Evolutionary conservation across 2,888 invertebrate species (phyloP).

Genomic region (Stenolophus ochropezus): DNA sequence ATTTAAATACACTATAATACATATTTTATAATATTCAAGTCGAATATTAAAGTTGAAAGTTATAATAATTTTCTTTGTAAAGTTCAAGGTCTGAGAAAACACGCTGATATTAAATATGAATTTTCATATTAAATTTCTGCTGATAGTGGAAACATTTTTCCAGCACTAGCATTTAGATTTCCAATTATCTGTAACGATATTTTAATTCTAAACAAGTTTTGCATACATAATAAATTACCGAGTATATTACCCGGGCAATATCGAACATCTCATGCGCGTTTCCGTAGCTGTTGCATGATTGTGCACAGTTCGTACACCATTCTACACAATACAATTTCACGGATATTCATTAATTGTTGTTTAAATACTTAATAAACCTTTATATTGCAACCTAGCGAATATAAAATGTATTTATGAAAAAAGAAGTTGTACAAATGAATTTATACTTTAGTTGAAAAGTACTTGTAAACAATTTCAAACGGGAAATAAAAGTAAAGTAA

Average conservation of each 20-base stretch:
- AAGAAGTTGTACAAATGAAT: neutral
- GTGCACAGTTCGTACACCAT: neutral
- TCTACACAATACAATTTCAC: neutral
- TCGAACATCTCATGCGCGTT: neutral
- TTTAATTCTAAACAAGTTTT: conserved; percentile 32
- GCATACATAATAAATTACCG: conserved; percentile 40
- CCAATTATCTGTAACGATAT: conserved; percentile 34
- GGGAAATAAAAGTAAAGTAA: neutral
- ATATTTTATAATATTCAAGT: neutral
- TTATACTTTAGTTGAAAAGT: neutral
- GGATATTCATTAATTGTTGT: conserved; percentile 2
- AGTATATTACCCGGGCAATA: neutral
- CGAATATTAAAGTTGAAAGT: neutral
- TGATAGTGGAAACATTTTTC: conserved; percentile 13
- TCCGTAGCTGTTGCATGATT: conserved; percentile 22
- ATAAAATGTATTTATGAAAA: neutral
- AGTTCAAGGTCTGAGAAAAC: neutral
- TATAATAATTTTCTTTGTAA: neutral
- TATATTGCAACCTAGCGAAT: neutral
- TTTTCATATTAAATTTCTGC: conserved; percentile 30
- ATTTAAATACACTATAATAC: neutral
- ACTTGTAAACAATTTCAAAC: neutral
- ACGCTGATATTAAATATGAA: neutral
- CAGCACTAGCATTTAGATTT: conserved; percentile 11
- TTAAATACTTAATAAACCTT: conserved; percentile 15